Evolutionary conservation across 2,113 vertebrate genomes (phyloP), one percentile per base, ranked within the genome.

Genomic region (Bostrychus sinensis): DNA sequence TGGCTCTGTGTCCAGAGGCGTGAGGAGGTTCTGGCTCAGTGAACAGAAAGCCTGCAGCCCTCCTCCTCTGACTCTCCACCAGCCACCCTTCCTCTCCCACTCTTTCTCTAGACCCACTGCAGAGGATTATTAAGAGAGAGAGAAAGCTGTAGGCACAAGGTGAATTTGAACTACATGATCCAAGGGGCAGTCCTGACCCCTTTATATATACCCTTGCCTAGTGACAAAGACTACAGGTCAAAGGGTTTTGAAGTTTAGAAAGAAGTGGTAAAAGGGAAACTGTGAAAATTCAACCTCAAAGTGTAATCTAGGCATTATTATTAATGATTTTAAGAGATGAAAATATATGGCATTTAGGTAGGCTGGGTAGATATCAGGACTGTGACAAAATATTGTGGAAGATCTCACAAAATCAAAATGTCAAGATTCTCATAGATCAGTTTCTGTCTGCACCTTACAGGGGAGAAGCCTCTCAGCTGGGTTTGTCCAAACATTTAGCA

Each of bases 21-120:
- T 86, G 82, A 80, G 84, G 75, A 75, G 83, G 85, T 89, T 89
- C 82, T 80, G 73, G 83, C 77, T 87, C 85, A 81, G 42, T 81
- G 68, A 86, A 65, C 83, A 86, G 65, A 84, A 64, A 71, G 73
- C 85, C 81, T 77, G 71, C 84, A 83, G 72, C 83, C 71, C 70
- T 78, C 67, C 36, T 73, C 77, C 60, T 80, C 48, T 57, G 69
- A 34, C 48, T 32, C 60, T 68, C 61, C 65, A 71, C 66, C 66
- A 77, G 66, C 75, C 39, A 66, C 56, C 34, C 53, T 37, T 56
- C 42, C n/a, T 70, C 59, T 55, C 56, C 56, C 38, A 73, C 59
- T 62, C 55, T 45, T 73, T 62, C 45, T 57, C 19, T 25, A 61
- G 65, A 28, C 55, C 65, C 77, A 39, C 48, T 43, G 19, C 32